A percentile compares a stretch with the other conserved stretches of the same genome.
phyloP scores from a whole-genome alignment of 2,888 invertebrate species.

The Lasius fuliginosus region DNA sequence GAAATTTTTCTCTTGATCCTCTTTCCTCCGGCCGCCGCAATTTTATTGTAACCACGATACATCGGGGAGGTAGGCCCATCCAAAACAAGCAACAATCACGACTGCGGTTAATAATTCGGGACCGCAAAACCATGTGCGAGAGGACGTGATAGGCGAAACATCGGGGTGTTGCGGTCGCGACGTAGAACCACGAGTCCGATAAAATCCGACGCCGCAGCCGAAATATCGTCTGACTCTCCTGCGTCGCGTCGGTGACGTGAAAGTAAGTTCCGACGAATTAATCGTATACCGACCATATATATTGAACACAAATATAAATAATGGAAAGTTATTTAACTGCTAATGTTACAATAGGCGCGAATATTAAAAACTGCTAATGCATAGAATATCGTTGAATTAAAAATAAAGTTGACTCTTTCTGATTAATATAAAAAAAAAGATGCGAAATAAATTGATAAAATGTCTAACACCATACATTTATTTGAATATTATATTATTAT shows the following conservation, averaged over 20 bases:
- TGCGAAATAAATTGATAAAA: neutral
- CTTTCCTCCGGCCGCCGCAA: slow-evolving; percentile 35
- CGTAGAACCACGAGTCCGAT: slow-evolving; percentile 71
- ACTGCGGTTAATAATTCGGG: slow-evolving; percentile 82
- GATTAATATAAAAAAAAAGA: neutral
- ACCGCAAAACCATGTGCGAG: slow-evolving; percentile 72
- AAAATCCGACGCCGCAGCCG: slow-evolving; percentile 71
- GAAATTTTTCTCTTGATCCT: slow-evolving; percentile 32
- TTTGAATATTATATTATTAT: too few relatives aligned
- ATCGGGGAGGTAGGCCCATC: slow-evolving; percentile 72
- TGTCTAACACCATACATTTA: too few relatives aligned
- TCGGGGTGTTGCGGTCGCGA: slow-evolving; percentile 64
- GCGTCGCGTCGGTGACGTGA: slow-evolving; percentile 75
- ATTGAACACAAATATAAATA: neutral
- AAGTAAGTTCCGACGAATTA: slow-evolving; percentile 82
- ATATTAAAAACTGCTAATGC: neutral
- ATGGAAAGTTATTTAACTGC: neutral
- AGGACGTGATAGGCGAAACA: slow-evolving; percentile 62
- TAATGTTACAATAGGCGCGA: neutral
- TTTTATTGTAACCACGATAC: slow-evolving; percentile 67
- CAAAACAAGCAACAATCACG: slow-evolving; percentile 81
- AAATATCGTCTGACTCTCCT: slow-evolving; percentile 81
- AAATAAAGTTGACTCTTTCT: neutral
- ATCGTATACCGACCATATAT: slow-evolving; percentile 44
- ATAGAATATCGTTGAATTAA: neutral